Evolutionary conservation across 1,140 invertebrate species (phyloP).

Genomic region (Propsilocerus akamusi): DNA sequence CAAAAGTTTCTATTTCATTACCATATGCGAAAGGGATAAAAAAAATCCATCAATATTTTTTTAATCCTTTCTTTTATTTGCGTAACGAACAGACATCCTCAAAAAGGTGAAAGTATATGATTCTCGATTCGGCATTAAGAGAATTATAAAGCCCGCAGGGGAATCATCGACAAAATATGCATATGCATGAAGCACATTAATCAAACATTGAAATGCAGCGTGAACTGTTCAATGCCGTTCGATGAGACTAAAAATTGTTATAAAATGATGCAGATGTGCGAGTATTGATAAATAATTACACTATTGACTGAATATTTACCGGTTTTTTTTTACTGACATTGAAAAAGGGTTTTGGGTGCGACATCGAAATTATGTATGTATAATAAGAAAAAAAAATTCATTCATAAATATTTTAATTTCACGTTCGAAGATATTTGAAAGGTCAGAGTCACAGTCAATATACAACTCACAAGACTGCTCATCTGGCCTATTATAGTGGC

Average conservation of each 20-base stretch:
- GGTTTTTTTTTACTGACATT: constrained; percentile 3
- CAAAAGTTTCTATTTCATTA: constrained; percentile 1
- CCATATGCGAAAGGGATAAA: neutral
- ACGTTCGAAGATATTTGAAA: too few species aligned
- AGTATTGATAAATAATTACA: constrained; percentile 3
- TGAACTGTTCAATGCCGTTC: constrained; percentile 1
- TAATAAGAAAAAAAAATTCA: too few species aligned
- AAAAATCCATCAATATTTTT: constrained; percentile 3
- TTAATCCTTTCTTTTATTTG: constrained; percentile 1
- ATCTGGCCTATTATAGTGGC: too few species aligned
- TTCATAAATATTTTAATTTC: too few species aligned
- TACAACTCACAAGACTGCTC: too few species aligned
- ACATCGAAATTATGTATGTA: neutral
- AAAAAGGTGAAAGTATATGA: constrained; percentile 1
- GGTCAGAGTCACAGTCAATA: too few species aligned
- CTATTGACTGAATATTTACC: constrained; percentile 2
- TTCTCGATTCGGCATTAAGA: neutral
- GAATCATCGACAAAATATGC: neutral
- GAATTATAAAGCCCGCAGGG: neutral
- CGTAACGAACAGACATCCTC: neutral
- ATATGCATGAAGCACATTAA: neutral
- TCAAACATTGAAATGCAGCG: neutral
- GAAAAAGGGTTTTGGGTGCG: constrained; percentile 1
- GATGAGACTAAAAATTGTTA: neutral
- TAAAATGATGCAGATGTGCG: neutral